Conservation (phyloP, 2,113 vertebrate genomes). For the Stomatorhinus ivindoensis region DNA sequence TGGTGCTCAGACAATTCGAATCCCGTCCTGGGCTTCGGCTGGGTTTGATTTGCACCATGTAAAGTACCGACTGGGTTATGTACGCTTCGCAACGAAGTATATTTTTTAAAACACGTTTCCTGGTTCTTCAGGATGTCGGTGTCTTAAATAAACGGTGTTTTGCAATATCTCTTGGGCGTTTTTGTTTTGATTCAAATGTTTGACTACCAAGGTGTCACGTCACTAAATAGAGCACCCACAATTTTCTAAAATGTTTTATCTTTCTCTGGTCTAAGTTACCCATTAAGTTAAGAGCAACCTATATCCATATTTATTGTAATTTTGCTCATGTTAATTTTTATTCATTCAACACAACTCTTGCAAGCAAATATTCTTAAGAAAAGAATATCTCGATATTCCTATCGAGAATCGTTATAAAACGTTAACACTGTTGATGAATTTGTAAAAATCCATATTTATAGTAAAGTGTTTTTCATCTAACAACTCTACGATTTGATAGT, state of each 20-base stretch:
- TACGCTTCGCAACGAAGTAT: conserved; percentile 66
- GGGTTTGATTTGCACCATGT: conserved; percentile 38
- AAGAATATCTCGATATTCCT: neutral
- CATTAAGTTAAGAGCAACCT: neutral
- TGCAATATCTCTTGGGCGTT: neutral
- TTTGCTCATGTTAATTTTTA: neutral
- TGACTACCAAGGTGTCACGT: neutral
- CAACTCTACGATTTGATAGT: neutral
- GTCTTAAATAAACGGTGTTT: conserved; percentile 64
- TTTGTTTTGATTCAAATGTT: neutral
- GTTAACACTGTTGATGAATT: neutral
- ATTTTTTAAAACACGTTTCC: conserved; percentile 44
- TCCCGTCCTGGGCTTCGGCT: conserved; percentile 39
- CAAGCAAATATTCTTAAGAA: neutral
- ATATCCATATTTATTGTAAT: neutral
- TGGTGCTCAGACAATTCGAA: conserved; percentile 42
- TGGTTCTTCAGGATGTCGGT: conserved; percentile 57
- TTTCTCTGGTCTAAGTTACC: neutral
- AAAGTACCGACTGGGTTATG: conserved; percentile 30
- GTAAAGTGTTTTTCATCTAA: neutral
- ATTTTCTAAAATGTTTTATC: neutral
- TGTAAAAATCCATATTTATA: neutral
- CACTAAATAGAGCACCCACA: neutral
- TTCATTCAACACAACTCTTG: neutral
- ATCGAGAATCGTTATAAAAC: neutral